These are phyloP conservation scores for Zaprionus inermis DNA, from an alignment of 1,140 invertebrate species.

Conservation along the genomic window DNA sequence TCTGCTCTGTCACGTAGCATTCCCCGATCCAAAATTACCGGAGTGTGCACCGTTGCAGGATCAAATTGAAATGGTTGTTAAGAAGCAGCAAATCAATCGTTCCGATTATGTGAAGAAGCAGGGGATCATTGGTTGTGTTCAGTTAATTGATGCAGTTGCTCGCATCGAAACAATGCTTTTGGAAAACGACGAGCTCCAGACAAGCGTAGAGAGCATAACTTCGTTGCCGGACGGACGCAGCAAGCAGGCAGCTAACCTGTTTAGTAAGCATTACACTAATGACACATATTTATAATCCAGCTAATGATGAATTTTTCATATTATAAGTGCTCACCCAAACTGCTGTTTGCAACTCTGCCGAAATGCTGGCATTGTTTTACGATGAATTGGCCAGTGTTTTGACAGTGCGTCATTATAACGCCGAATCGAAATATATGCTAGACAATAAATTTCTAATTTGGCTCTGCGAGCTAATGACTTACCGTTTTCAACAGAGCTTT, in stretches of 20 bases:
- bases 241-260: slow-evolving; percentile 81
- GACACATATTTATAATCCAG: not conserved
- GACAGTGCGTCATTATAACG: slow-evolving; percentile 63
- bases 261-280: slow-evolving; percentile 52
- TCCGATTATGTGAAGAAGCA: slow-evolving; percentile 83
- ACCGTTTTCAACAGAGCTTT: slow-evolving; percentile 87
- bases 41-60: slow-evolving; percentile 85
- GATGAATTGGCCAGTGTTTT: slow-evolving; percentile 88
- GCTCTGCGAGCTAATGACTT: slow-evolving; percentile 86
- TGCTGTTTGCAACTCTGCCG: slow-evolving; percentile 79
- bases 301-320: not conserved
- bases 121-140: slow-evolving; percentile 84
- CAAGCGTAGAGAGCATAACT: slow-evolving; percentile 63
- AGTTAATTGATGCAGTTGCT: slow-evolving; percentile 84
- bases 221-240: slow-evolving; percentile 74
- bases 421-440: slow-evolving; percentile 78
- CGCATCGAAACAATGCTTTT: slow-evolving; percentile 43
- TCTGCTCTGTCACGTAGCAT: slow-evolving; percentile 86
- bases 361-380: slow-evolving; percentile 88
- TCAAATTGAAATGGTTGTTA: slow-evolving; percentile 87
- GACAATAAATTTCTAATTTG: slow-evolving; percentile 87
- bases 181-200: slow-evolving; percentile 44
- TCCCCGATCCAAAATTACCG: slow-evolving; percentile 83
- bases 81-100: slow-evolving; percentile 87
- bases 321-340: slow-evolving; percentile 74